phyloP scores from a whole-genome alignment of 2,113 vertebrate genomes.

The Pygoscelis adeliae region DNA sequence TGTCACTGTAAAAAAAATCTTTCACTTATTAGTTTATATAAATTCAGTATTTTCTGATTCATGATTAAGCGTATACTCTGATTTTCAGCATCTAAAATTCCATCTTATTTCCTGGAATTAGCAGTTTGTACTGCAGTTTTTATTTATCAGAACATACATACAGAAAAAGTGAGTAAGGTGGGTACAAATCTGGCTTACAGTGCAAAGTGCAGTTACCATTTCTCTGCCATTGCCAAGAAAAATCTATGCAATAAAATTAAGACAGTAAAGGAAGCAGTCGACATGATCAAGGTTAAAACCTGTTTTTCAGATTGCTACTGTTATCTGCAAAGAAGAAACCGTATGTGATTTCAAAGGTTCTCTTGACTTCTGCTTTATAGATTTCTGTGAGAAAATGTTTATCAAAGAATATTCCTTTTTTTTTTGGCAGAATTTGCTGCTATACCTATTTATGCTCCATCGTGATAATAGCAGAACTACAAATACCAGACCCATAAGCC shows the following conservation, averaged over 20 bases:
- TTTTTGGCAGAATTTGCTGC: neutral
- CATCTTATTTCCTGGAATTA: neutral
- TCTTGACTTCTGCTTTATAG: neutral
- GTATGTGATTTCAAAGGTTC: neutral
- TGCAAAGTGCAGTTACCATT: neutral
- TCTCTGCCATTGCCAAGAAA: neutral
- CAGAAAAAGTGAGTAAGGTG: neutral
- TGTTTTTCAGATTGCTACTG: neutral
- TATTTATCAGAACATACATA: neutral
- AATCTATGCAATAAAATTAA: neutral
- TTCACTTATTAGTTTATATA: neutral
- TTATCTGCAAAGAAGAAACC: neutral
- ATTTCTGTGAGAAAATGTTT: neutral
- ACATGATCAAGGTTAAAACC: neutral
- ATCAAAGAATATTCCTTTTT: neutral
- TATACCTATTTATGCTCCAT: neutral
- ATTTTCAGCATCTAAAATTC: neutral
- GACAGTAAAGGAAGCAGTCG: neutral
- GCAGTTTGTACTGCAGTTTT: neutral
- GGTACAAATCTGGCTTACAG: neutral
- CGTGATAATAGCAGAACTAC: neutral
- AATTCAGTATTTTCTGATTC: neutral
- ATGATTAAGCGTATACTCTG: neutral
- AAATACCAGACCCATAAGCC: neutral
- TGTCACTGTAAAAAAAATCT: neutral